Evolutionary conservation across 1,140 invertebrate genomes (phyloP).

Genomic region (Penaeus vannamei): DNA sequence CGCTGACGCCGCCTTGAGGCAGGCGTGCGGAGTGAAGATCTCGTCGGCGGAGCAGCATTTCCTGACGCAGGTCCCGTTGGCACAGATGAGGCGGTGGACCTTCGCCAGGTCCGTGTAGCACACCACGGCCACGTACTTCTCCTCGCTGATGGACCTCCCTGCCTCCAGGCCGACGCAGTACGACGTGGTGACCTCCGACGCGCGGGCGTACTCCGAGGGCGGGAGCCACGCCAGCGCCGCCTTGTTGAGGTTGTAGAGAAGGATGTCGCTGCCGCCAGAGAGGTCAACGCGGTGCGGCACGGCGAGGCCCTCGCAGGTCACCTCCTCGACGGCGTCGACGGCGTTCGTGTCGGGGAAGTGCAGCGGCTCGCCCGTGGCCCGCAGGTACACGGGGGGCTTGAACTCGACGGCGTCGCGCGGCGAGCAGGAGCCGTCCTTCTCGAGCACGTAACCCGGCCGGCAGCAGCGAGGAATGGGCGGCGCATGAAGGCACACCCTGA

Average conservation of each 20-base stretch:
- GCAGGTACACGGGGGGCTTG: not conserved
- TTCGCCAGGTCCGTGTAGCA: not conserved
- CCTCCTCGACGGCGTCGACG: not conserved
- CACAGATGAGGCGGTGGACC: not conserved
- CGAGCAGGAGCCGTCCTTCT: slow-evolving; percentile 2
- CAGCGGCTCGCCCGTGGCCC: too few relatives aligned
- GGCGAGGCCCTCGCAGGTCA: not conserved
- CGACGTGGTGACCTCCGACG: not conserved
- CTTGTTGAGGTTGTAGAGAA: not conserved
- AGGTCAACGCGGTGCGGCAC: not conserved
- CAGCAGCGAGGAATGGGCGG: slow-evolving; percentile 35
- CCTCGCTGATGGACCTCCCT: not conserved
- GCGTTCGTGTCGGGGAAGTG: too few relatives aligned
- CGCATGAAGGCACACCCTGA: not conserved
- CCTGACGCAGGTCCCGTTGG: slow-evolving; percentile 18
- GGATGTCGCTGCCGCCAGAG: not conserved
- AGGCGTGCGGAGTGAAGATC: not conserved
- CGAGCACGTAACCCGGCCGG: slow-evolving; percentile 1
- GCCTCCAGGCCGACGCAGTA: slow-evolving; percentile 36
- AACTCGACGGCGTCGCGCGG: not conserved
- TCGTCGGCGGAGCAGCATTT: slow-evolving; percentile 16
- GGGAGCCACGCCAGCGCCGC: not conserved
- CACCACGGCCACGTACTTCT: slow-evolving; percentile 12
- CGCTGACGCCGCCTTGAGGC: too few relatives aligned
- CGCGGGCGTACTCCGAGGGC: not conserved